These are phyloP conservation scores for Limonius californicus DNA, from an alignment of 1,140 invertebrate species.

Conservation along the genomic window DNA sequence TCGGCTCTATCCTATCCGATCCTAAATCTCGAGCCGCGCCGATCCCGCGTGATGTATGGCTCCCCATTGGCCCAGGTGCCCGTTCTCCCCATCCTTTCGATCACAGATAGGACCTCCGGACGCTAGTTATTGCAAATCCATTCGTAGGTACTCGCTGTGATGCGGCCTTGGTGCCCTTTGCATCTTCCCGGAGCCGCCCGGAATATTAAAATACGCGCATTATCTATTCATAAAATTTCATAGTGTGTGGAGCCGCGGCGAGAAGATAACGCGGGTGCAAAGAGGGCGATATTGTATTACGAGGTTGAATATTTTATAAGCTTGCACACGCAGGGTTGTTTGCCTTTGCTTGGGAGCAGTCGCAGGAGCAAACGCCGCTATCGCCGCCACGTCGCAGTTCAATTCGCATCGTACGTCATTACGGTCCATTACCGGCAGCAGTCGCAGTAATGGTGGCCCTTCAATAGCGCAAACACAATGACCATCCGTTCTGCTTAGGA, in stretches of 20 bases:
- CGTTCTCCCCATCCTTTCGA: constrained; percentile 22
- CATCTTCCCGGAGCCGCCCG: neutral
- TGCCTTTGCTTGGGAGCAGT: neutral
- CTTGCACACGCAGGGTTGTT: constrained; percentile 12
- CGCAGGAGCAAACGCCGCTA: neutral
- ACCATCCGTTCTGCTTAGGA: constrained; percentile 39
- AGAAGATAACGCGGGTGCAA: constrained; percentile 37
- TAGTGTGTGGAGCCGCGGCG: constrained; percentile 26
- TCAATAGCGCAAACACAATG: constrained; percentile 29
- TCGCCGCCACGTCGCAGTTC: constrained; percentile 16
- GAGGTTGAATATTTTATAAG: constrained; percentile 38
- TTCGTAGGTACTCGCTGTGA: neutral
- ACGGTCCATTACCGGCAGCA: constrained; percentile 33
- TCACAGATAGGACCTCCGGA: constrained; percentile 4
- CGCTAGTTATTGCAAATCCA: constrained; percentile 4
- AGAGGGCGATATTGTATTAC: constrained; percentile 37
- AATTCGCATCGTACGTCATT: constrained; percentile 20
- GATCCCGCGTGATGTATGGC: constrained; percentile 43
- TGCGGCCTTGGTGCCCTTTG: neutral
- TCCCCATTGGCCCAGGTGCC: constrained; percentile 34
- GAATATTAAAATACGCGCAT: constrained; percentile 18
- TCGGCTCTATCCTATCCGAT: constrained; percentile 40
- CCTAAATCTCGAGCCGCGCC: constrained; percentile 34
- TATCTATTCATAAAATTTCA: constrained; percentile 31
- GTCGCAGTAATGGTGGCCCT: constrained; percentile 27